phyloP scores from a whole-genome alignment of 2,113 vertebrate genomes.

The Rhabdomys dilectus region DNA sequence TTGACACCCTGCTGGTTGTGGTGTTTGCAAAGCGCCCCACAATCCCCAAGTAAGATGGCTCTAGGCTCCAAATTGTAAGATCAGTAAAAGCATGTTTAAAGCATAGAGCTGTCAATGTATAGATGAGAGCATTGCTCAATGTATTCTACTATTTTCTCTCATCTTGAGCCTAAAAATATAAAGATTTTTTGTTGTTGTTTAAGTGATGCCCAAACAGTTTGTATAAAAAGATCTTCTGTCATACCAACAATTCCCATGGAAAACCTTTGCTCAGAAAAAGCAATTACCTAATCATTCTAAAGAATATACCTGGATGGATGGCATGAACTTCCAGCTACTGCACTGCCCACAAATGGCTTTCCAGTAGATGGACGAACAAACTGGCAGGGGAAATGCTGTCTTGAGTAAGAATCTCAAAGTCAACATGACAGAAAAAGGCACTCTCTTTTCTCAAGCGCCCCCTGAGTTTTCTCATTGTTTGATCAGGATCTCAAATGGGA shows the following conservation, averaged over 20 bases:
- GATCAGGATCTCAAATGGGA: neutral
- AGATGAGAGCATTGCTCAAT: neutral
- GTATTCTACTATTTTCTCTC: neutral
- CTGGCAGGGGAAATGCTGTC: neutral
- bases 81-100: constrained; percentile 1
- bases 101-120: neutral
- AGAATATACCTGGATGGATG: neutral
- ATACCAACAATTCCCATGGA: neutral
- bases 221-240: neutral
- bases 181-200: neutral
- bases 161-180: constrained; percentile 42
- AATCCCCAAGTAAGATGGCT: neutral
- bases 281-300: neutral
- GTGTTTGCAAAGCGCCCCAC: neutral
- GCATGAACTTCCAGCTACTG: neutral
- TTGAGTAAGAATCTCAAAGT: neutral
- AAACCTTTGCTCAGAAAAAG: constrained; percentile 35
- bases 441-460: neutral
- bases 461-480: neutral
- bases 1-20: neutral
- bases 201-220: constrained; percentile 11
- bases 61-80: neutral
- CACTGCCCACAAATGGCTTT: neutral
- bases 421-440: neutral
- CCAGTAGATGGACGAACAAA: neutral